Conservation (phyloP, 2,797 vertebrate genomes). For the Taenioides sp. region DNA sequence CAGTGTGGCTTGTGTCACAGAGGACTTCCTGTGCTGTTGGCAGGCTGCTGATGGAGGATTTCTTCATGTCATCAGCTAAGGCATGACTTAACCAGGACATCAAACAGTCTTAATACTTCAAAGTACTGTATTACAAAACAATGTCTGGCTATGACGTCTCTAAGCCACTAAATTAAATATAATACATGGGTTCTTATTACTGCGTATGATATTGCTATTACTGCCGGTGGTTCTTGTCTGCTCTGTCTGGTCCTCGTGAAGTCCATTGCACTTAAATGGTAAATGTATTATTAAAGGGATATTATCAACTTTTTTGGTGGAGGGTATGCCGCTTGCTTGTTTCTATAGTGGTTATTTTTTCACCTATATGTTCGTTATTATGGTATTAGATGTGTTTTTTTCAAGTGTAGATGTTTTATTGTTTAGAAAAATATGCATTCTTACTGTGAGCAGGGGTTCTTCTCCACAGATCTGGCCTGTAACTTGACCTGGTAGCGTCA, state of each 20-base stretch:
- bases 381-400: too few relatives aligned
- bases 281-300: too few relatives aligned
- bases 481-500: too few relatives aligned
- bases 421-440: too few relatives aligned
- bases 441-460: too few relatives aligned
- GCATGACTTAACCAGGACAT: slow-evolving; percentile 13
- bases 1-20: slow-evolving; percentile 15
- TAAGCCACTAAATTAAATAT: slow-evolving; percentile 32
- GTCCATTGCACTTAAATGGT: too few relatives aligned
- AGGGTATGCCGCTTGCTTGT: too few relatives aligned
- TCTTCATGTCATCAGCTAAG: slow-evolving; percentile 21
- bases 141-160: slow-evolving; percentile 25
- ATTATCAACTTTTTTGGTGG: too few relatives aligned
- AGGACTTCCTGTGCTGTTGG: not conserved
- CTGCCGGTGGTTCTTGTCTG: not conserved
- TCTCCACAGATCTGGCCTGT: too few relatives aligned
- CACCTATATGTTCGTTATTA: too few relatives aligned
- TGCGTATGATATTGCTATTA: not conserved
- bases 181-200: slow-evolving; percentile 26
- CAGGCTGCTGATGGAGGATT: slow-evolving; percentile 20
- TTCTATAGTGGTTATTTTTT: too few relatives aligned
- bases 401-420: too few relatives aligned
- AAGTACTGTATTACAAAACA: slow-evolving; percentile 34
- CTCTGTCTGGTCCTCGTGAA: not conserved
- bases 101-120: slow-evolving; percentile 10